Evolutionary conservation across 2,888 invertebrate genomes (phyloP).

Genomic region (Sialis fuliginosa): DNA sequence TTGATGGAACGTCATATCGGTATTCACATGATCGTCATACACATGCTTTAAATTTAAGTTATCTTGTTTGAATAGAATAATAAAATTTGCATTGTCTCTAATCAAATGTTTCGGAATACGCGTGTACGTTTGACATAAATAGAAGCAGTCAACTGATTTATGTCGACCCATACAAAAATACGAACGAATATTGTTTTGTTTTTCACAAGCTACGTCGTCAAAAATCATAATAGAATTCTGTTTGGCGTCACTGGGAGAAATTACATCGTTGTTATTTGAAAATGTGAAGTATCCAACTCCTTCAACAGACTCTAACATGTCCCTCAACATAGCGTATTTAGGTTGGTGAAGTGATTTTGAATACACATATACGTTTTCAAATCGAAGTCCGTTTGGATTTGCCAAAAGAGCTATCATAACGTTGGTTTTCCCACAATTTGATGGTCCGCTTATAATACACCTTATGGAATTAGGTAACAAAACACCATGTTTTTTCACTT

Average conservation of each 20-base stretch:
- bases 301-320: slow-evolving; percentile 10
- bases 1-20: slow-evolving; percentile 10
- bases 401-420: slow-evolving; percentile 17
- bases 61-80: slow-evolving; percentile 18
- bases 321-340: slow-evolving; percentile 14
- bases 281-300: slow-evolving; percentile 12
- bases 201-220: slow-evolving; percentile 18
- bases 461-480: slow-evolving; percentile 6
- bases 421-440: slow-evolving; percentile 21
- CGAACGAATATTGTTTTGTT: slow-evolving; percentile 14
- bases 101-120: slow-evolving; percentile 18
- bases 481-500: slow-evolving; percentile 5
- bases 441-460: slow-evolving; percentile 13
- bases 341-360: slow-evolving; percentile 16
- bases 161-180: slow-evolving; percentile 18
- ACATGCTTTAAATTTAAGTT: slow-evolving; percentile 15
- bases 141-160: slow-evolving; percentile 16
- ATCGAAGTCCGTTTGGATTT: slow-evolving; percentile 17
- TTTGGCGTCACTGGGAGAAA: slow-evolving; percentile 11
- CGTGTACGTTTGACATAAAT: slow-evolving; percentile 18
- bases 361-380: slow-evolving; percentile 20
- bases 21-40: slow-evolving; percentile 8
- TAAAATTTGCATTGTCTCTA: slow-evolving; percentile 17
- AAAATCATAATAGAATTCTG: slow-evolving; percentile 18
- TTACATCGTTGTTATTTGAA: slow-evolving; percentile 6